Evolutionary conservation across 2,888 invertebrate genomes (phyloP), one percentile per base, ranked within the genome.

Genomic region (Hemicrepidius hirtus): DNA sequence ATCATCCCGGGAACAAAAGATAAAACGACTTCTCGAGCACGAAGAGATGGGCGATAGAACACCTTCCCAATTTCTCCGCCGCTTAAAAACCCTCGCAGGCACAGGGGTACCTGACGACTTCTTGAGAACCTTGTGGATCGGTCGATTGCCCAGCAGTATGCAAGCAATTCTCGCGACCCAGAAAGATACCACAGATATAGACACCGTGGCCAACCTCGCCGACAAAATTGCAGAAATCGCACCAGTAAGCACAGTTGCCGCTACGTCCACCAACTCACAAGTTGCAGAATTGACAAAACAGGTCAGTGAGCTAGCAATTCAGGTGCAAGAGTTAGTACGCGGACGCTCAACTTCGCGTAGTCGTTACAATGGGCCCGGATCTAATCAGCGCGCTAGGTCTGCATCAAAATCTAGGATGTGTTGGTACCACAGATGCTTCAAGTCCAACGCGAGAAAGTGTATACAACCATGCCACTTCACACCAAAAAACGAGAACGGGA

Each of bases 181-280:
- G 10, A n/a, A n/a, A 28, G 5, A 5, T 13, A 13, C 9, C 5
- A n/a, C 9, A 1, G 12, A 35, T 3, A 10, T 63, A 40, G 10
- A 40, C 6, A 7, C 35, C 6, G 59, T 63, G 1, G 35, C 35
- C 0, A 24, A 41, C 7, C n/a, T 59, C 5, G 18, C 46, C 16
- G 59, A 59, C 32, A 21, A 24, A 32, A 59, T 59, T 10, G 3
- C 84, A 81, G 82, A 74, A 76, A 0, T 84, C 83, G 67, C 70
- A 81, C 1, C 74, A 83, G 0, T 49, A 57, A 1, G 82, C 84
- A 46, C 79, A 83, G 0, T 73, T 79, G 0, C 79, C 77, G 9
- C 79, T 84, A 0, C 83, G 84, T 9, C 82, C 84, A 7, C 82
- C 83, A 2, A 80, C 76, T 0, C 75, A 78, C 64, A 82, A 77